phyloP scores from a whole-genome alignment of 1,140 invertebrate genomes.

The Penaeus chinensis region DNA sequence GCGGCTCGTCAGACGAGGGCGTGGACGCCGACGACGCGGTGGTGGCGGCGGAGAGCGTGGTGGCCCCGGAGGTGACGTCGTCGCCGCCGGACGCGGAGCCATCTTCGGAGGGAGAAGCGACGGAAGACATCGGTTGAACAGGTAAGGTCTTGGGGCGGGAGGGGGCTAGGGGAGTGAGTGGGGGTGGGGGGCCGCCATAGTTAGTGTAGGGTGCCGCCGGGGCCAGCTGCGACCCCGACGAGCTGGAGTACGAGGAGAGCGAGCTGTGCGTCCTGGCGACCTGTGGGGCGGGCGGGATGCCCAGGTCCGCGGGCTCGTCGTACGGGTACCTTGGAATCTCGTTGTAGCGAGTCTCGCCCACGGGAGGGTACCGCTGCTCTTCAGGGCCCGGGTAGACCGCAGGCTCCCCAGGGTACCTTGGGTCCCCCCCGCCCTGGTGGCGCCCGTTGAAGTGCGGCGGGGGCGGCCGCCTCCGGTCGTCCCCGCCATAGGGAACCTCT shows the following conservation, averaged over 20 bases:
- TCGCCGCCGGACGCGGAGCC: conserved; percentile 28
- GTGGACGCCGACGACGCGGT: conserved; percentile 56
- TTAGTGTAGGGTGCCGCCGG: neutral
- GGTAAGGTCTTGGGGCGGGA: conserved; percentile 63
- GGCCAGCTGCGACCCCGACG: neutral
- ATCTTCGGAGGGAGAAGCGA: conserved; percentile 47
- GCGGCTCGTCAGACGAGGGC: conserved; percentile 60
- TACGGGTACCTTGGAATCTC: conserved; percentile 31
- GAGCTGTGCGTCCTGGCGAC: conserved; percentile 40
- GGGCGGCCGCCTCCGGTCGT: conserved; percentile 26
- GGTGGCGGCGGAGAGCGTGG: conserved; percentile 55
- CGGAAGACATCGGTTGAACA: conserved; percentile 63
- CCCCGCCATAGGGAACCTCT: conserved; percentile 41
- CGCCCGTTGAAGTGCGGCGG: conserved; percentile 51
- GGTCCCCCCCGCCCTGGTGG: conserved; percentile 55
- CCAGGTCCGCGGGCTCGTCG: conserved; percentile 59
- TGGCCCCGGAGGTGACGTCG: neutral
- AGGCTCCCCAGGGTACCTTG: conserved; percentile 66
- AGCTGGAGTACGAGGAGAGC: conserved; percentile 65
- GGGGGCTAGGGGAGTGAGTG: conserved; percentile 65
- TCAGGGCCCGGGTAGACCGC: neutral
- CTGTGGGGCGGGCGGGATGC: conserved; percentile 65
- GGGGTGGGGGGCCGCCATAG: conserved; percentile 60
- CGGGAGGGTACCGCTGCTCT: conserved; percentile 8
- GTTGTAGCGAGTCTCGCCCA: conserved; percentile 10